Evolutionary conservation across 2,113 vertebrate species (phyloP), one percentile per base, ranked within the genome.

Genomic region (Phylloscopus trochiloides): DNA sequence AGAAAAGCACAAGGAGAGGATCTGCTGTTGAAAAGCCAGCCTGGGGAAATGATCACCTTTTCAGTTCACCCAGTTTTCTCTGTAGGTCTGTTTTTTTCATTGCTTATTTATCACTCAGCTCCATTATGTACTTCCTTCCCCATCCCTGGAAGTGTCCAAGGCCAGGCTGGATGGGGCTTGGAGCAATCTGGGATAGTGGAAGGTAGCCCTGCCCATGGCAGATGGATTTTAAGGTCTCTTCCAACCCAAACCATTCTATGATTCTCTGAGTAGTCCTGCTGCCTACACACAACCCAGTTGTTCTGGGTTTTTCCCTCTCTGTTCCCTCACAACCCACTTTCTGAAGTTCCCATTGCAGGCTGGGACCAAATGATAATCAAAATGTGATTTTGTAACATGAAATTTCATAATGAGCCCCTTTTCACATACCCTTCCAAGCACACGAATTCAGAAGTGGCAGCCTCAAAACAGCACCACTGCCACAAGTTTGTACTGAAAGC

Each of bases 131-230:
- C 22, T 43, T 67, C 19, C n/a, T 61, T 45, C 31, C 25, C 18
- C 15, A 50, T 17, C 21, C 48, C 17, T 62, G 48, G 31, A 4
- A 55, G 15, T 55, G 31, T 28, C 3, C 9, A 61, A 48, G 21
- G 71, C 17, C 34, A 9, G 29, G 62, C 0, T 70, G 55, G 7
- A 62, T 0, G 0, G 34, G 48, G 26, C 6, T 34, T 47, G 50
- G 48, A 48, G 21, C 18, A 32, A 0, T 10, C 16, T 83, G 48
- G 54, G 2, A 10, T 2, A 9, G 9, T 28, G 62, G 40, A 48
- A 68, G 29, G 12, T 36, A 31, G 42, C 17, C 12, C 40, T 70
- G 40, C 1, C 29, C 40, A 11, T 13, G 25, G 47, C 20, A 75
- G 47, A 31, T 34, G 54, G 36, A 42, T 25, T 48, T 62, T 36